Percentiles rank a stretch among this genome's conserved stretches.
Conservation (phyloP, 2,888 invertebrate species). For the Globia sparganii region DNA sequence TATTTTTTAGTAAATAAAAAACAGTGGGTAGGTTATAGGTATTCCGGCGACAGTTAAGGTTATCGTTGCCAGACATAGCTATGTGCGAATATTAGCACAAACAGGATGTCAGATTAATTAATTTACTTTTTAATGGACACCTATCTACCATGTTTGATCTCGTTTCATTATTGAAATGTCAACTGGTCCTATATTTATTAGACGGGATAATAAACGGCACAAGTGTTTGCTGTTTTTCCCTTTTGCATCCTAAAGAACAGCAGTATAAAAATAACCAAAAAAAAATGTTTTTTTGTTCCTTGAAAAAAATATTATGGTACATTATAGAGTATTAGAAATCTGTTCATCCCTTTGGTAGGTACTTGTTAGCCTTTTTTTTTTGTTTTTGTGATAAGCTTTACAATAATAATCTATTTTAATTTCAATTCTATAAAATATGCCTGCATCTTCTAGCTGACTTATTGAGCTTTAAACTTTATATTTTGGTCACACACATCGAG, state of each 20-base stretch:
- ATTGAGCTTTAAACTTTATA: neutral
- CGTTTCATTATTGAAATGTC: constrained; percentile 26
- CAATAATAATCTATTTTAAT: neutral
- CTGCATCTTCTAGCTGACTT: neutral
- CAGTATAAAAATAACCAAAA: neutral
- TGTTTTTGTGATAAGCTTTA: neutral
- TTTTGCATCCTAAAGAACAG: no score
- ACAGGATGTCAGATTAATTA: constrained; percentile 41
- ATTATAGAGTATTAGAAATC: neutral
- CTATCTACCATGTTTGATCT: constrained; percentile 11
- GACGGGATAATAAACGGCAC: neutral
- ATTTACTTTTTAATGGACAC: constrained; percentile 48
- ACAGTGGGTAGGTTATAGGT: neutral
- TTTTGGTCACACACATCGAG: neutral
- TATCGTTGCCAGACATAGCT: constrained; percentile 27
- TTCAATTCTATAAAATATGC: neutral
- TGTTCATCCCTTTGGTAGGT: neutral
- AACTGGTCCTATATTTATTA: constrained; percentile 21
- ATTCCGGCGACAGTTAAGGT: constrained; percentile 38
- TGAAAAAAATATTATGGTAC: neutral
- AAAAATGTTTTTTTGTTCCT: neutral
- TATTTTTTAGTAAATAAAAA: constrained; percentile 9
- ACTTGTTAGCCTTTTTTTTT: neutral
- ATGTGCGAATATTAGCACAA: constrained; percentile 24
- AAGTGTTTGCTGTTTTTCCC: neutral